Evolutionary conservation across 2,113 vertebrate genomes (phyloP), one percentile per base, ranked within the genome.

Genomic region (Vombatus ursinus): DNA sequence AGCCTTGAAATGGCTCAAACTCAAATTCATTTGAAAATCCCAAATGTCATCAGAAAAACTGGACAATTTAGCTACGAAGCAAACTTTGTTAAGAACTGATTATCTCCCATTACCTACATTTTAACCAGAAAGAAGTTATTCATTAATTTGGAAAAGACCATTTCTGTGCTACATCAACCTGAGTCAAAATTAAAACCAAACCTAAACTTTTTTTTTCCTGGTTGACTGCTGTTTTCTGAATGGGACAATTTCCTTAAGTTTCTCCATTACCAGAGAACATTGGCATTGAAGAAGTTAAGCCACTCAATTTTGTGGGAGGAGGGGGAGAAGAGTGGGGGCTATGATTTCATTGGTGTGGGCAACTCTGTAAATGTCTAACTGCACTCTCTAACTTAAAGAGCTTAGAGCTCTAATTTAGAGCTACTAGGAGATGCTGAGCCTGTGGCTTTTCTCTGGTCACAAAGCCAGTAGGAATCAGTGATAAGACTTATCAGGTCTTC

Each of bases 1-100:
- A 92, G 51, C n/a, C 90, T 89, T 94, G 50, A 47, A 47, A 37
- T 50, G 49, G 92, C 94, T 92, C 92, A 95, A 96, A 93, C 3
- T 92, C n/a, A 90, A 92, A 94, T 61, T 4, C 93, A 95, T 44
- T 61, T 92, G 51, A 95, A 90, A 31, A 94, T 31, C 50, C 2
- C 25, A 8, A 52, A 49, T 49, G 52, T 93, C 93, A 92, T 19
- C 52, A 92, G 49, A 96, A 90, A 89, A 95, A 28, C 9, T 48
- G 47, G 92, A 61, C 94, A 95, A 91, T 53, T 52, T 93, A 47
- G 24, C 24, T 90, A 16, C 26, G 10, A 90, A 26, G 90, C 24
- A 90, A 92, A 90, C n/a, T 94, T 92, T 92, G 89, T 92, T 57
- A 51, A 50, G 48, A 26, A 50, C 61, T 92, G 52, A 90, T n/a